Percentiles rank a stretch among this genome's conserved stretches.
These are phyloP conservation scores for Pseudotriccus pelzelni DNA, from an alignment of 2,797 vertebrate genomes.

Conservation along the genomic window DNA sequence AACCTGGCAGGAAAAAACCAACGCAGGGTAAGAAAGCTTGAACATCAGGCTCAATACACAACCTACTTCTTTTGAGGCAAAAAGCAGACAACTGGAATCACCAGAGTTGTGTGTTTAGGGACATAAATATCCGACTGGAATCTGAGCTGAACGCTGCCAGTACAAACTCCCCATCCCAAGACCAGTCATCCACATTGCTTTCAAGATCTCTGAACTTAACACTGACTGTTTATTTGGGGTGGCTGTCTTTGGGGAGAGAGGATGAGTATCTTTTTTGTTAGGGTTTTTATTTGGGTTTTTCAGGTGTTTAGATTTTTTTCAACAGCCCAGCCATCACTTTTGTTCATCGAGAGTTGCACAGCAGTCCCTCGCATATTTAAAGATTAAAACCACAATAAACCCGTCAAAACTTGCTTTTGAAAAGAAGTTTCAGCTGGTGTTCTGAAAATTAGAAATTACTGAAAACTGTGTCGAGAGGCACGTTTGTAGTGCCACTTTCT, in stretches of 20 bases:
- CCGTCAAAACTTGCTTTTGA: not conserved
- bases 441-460: not conserved
- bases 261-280: not conserved
- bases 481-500: not conserved
- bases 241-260: not conserved
- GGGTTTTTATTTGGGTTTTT: not conserved
- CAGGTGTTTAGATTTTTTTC: not conserved
- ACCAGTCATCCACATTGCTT: not conserved
- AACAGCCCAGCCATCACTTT: not conserved
- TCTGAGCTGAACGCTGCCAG: not conserved
- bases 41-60: not conserved
- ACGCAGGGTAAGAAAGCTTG: not conserved
- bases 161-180: not conserved
- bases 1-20: constrained; percentile 72
- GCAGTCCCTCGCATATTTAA: not conserved
- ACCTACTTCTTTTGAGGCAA: not conserved
- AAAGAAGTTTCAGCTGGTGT: not conserved
- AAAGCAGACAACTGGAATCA: not conserved
- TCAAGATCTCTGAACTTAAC: not conserved
- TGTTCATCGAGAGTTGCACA: not conserved
- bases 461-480: not conserved
- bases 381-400: not conserved
- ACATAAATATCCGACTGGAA: not conserved
- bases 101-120: not conserved
- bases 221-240: not conserved